A percentile compares a stretch with the other conserved stretches of the same genome.
phyloP scores from a whole-genome alignment of 2,888 invertebrate genomes.

The Megalurothrips usitatus region DNA sequence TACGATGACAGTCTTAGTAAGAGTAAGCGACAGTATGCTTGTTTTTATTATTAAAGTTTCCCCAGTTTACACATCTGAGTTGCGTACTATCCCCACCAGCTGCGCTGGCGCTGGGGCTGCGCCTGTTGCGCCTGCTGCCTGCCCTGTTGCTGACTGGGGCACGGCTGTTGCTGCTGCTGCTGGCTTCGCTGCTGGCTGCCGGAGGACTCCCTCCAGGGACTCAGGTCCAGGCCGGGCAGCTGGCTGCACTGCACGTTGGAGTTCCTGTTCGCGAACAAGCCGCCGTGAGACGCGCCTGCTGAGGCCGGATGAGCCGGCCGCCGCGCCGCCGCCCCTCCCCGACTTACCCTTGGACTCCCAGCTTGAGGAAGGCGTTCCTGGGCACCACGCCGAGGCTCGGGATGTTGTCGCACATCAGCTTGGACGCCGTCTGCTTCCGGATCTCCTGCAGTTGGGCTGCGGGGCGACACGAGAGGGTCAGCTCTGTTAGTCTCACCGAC shows the following conservation, averaged over 20 bases:
- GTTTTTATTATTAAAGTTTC: no score
- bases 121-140: not conserved
- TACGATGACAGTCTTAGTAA: no score
- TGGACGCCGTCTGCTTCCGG: slow-evolving; percentile 8
- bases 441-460: not conserved
- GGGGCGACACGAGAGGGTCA: not conserved
- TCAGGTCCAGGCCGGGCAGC: not conserved
- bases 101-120: not conserved
- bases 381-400: not conserved
- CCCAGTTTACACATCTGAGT: no score
- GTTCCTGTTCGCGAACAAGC: not conserved
- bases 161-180: not conserved
- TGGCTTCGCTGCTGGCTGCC: not conserved
- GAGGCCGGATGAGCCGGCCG: not conserved
- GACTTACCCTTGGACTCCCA: not conserved
- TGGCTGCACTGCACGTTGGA: not conserved
- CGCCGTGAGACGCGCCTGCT: not conserved
- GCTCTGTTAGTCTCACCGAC: no score
- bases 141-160: not conserved
- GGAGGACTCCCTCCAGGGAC: not conserved
- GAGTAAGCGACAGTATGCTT: no score
- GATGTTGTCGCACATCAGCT: slow-evolving; percentile 17
- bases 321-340: not conserved
- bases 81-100: not conserved
- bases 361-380: not conserved